Base-by-base conservation (phyloP, 2,113 vertebrate species). In the Morone chrysops region DNA sequence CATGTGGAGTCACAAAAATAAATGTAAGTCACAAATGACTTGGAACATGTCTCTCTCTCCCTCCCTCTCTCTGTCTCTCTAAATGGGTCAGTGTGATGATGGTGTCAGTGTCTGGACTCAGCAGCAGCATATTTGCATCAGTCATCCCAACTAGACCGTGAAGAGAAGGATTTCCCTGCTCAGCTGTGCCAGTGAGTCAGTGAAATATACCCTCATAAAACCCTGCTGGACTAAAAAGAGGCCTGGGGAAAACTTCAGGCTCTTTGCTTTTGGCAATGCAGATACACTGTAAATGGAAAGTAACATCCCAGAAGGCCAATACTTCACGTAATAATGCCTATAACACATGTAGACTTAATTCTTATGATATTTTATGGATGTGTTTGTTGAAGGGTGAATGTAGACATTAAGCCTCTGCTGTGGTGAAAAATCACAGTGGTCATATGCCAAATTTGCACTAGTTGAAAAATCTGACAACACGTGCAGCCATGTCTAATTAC, bases 71-170 rank as follows among this genome's bases (percentile, higher is more conserved):
- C 71, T 31, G 54, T 10, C 65, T 43, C 72, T 87, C 65, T 86
- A 92, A 90, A 63, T 91, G 90, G 93, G 91, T 93, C 93, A 94
- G 84, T 90, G 89, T 68, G 86, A 87, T 82, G 87, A 94, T 89
- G 89, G 89, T 90, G 92, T 93, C 90, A 83, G 80, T 93, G 91
- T 93, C 91, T 93, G 92, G 90, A 93, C 92, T 91, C 86, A 90
- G 90, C 91, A 84, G 91, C 90, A 87, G 90, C 90, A 93, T 93
- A 93, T 94, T 93, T 93, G 91, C 93, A 94, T 93, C 91, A 92
- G 92, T 93, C 92, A 93, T 93, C 91, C 89, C 87, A 94, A 93
- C 90, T 92, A 91, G 93, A 94, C 92, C 91, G 91, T 93, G 92
- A 93, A 93, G 90, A 92, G 90, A 91, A 90, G 92, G 93, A 92